Percentiles rank a stretch among this genome's conserved stretches.
phyloP scores from a whole-genome alignment of 2,888 invertebrate species.

The Polietes domitor region DNA sequence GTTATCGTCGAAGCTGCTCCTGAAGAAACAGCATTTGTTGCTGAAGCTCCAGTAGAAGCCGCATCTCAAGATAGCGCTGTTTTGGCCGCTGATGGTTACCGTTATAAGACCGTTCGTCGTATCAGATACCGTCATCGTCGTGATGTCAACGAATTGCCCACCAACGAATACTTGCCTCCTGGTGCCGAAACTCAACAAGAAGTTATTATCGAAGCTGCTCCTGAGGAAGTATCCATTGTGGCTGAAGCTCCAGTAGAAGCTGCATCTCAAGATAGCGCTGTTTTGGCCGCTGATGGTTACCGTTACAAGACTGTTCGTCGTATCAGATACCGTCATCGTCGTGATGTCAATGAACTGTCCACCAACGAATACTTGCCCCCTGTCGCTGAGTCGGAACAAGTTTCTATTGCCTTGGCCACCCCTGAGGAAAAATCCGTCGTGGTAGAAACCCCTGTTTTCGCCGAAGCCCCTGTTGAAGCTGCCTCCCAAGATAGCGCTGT shows the following conservation, averaged over 20 bases:
- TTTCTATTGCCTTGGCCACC: too few relatives aligned
- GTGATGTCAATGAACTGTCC: constrained; percentile 72
- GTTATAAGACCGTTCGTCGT: constrained; percentile 77
- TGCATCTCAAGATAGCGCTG: constrained; percentile 63
- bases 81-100: constrained; percentile 76
- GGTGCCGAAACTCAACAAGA: constrained; percentile 63
- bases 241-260: too few relatives aligned
- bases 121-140: constrained; percentile 68
- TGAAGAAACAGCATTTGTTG: constrained; percentile 16
- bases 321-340: constrained; percentile 68
- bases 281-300: constrained; percentile 76
- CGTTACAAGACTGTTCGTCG: constrained; percentile 78
- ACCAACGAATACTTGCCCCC: constrained; percentile 74
- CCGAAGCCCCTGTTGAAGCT: constrained; percentile 30
- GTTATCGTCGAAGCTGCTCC: constrained; percentile 37
- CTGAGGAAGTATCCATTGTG: constrained; percentile 59
- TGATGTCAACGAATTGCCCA: constrained; percentile 70
- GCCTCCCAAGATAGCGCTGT: constrained; percentile 67
- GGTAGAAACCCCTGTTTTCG: constrained; percentile 23
- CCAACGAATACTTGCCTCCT: constrained; percentile 74
- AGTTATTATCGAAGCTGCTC: neutral
- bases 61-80: constrained; percentile 50
- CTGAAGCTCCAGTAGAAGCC: too few relatives aligned
- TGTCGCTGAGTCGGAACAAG: constrained; percentile 45
- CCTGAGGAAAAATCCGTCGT: neutral